Conservation (phyloP, 2,797 vertebrate genomes). For the Lateolabrax maculatus region DNA sequence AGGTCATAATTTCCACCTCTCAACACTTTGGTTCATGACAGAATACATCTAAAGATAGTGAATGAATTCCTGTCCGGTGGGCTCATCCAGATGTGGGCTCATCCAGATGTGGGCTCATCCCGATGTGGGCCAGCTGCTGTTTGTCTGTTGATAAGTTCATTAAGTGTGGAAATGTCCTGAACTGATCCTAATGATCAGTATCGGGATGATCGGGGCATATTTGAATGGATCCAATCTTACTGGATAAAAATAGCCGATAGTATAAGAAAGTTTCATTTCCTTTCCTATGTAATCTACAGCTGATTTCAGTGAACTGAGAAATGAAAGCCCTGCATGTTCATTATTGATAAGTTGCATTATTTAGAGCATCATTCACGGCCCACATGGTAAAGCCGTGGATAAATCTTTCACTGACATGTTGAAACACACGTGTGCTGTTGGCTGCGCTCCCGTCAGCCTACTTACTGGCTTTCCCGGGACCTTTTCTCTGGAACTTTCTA, state of each 20-base stretch:
- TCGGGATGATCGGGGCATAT: no score
- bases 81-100: no score
- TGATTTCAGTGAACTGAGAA: neutral
- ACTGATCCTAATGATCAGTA: no score
- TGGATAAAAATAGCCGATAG: neutral
- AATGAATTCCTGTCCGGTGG: no score
- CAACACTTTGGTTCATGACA: no score
- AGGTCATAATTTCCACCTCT: no score
- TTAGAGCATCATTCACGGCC: slow-evolving; percentile 20
- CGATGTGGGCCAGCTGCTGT: no score
- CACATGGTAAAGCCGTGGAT: slow-evolving; percentile 27
- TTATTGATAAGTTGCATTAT: slow-evolving; percentile 29
- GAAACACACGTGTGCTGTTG: neutral
- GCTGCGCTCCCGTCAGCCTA: slow-evolving; percentile 14
- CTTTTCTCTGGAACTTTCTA: neutral
- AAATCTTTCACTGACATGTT: slow-evolving; percentile 37
- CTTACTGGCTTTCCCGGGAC: neutral
- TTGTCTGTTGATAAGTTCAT: no score
- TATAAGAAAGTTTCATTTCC: neutral
- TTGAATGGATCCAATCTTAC: no score
- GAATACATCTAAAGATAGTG: no score
- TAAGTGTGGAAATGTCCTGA: no score
- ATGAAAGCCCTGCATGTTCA: neutral
- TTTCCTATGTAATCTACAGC: neutral
- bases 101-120: no score